Conservation (phyloP, 2,113 vertebrate genomes). For the Ginglymostoma cirratum region DNA sequence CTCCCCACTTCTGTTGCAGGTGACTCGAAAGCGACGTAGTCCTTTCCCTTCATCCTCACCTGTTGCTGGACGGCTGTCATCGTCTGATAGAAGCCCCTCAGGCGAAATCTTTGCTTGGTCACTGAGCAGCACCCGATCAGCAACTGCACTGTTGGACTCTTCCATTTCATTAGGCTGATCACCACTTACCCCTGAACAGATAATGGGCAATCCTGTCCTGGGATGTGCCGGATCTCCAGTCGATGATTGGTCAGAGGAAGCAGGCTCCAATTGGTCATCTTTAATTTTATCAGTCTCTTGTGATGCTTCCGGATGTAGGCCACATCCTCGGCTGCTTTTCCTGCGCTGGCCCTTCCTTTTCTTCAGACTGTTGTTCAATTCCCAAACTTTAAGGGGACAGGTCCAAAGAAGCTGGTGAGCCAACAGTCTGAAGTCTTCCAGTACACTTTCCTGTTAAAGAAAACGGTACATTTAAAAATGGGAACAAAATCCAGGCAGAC, state of each 20-base stretch:
- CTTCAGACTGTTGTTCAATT: conserved; percentile 76
- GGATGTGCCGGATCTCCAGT: neutral
- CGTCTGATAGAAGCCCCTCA: neutral
- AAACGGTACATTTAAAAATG: neutral
- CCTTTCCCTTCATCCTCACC: conserved; percentile 44
- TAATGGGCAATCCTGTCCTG: no score
- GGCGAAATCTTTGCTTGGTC: neutral
- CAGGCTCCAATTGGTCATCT: neutral
- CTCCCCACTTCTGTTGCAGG: conserved; percentile 85
- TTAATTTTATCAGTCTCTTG: neutral
- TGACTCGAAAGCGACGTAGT: conserved; percentile 79
- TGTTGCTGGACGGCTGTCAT: neutral
- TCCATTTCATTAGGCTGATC: neutral
- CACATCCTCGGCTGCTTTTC: conserved; percentile 44
- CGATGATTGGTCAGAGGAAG: neutral
- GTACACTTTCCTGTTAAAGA: conserved; percentile 70
- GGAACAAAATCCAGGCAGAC: neutral
- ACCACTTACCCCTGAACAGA: neutral
- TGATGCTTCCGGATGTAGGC: conserved; percentile 33
- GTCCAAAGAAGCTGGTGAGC: conserved; percentile 78
- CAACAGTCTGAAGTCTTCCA: conserved; percentile 76
- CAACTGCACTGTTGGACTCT: neutral
- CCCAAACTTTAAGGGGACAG: conserved; percentile 77
- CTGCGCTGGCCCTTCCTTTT: conserved; percentile 76
- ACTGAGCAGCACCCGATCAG: neutral